Percentiles rank a stretch among this genome's conserved stretches.
phyloP scores from a whole-genome alignment of 2,113 vertebrate species.

The Mola mola region DNA sequence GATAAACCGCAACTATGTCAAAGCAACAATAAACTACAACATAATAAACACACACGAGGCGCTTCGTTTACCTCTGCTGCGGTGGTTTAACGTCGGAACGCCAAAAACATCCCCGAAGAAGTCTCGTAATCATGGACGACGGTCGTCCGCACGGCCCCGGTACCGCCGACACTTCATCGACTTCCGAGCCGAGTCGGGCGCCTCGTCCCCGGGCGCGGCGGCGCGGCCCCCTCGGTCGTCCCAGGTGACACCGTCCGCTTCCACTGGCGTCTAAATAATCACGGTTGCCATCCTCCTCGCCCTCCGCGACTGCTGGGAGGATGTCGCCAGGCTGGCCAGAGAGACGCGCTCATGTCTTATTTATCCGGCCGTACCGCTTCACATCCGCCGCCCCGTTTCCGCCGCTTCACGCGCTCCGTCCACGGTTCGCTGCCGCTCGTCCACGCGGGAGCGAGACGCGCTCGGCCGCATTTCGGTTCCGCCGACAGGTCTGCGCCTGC shows the following conservation, averaged over 20 bases:
- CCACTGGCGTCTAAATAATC: too few relatives aligned
- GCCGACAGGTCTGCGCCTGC: too few relatives aligned
- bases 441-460: rapidly evolving
- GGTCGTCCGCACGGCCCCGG: slow-evolving; percentile 46
- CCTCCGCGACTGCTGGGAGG: neutral
- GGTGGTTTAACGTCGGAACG: neutral
- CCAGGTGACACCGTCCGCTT: too few relatives aligned
- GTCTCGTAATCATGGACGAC: slow-evolving; percentile 38
- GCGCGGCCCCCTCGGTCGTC: slow-evolving; percentile 19
- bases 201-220: slow-evolving; percentile 26
- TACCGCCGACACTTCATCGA: slow-evolving; percentile 35
- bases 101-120: neutral
- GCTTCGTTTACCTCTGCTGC: slow-evolving; percentile 41
- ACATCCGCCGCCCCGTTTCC: slow-evolving; percentile 52
- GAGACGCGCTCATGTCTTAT: slow-evolving; percentile 68
- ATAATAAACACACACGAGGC: too few relatives aligned
- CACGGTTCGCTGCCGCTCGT: neutral
- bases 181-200: slow-evolving; percentile 32
- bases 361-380: slow-evolving; percentile 45
- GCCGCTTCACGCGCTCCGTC: slow-evolving; percentile 22
- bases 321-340: slow-evolving; percentile 25
- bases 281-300: too few relatives aligned
- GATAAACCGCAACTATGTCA: too few relatives aligned
- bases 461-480: neutral
- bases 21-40: neutral